phyloP scores from a whole-genome alignment of 1,140 invertebrate genomes.

The Drosophila watanabei region DNA sequence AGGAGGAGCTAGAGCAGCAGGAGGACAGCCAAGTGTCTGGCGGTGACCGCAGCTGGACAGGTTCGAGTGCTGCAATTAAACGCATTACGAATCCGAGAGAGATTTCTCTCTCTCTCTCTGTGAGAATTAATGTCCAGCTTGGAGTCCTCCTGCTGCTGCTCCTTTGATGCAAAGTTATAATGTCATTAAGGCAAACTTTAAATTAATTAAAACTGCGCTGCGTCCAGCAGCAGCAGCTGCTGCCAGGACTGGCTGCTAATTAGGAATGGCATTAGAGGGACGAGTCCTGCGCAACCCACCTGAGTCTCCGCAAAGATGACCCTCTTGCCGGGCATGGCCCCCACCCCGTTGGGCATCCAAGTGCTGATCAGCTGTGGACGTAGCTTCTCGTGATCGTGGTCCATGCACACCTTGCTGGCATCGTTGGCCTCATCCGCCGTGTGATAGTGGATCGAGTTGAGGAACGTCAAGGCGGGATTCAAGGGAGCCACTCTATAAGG shows the following conservation, averaged over 20 bases:
- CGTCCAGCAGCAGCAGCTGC: constrained; percentile 74
- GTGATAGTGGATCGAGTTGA: constrained; percentile 88
- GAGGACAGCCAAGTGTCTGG: constrained; percentile 12
- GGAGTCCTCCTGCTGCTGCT: not conserved
- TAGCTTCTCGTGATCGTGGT: constrained; percentile 93
- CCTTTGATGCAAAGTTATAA: constrained; percentile 78
- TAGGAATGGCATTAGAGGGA: constrained; percentile 70
- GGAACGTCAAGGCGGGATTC: constrained; percentile 87
- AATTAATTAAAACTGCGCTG: constrained; percentile 80
- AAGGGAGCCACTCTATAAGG: constrained; percentile 72
- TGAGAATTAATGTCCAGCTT: constrained; percentile 61
- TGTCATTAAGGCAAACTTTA: constrained; percentile 82
- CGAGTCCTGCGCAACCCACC: constrained; percentile 86
- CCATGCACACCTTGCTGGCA: constrained; percentile 90
- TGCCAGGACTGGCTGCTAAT: constrained; percentile 73
- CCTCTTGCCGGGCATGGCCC: constrained; percentile 92
- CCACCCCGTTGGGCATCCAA: constrained; percentile 94
- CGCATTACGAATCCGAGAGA: constrained; percentile 42
- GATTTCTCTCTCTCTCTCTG: not conserved
- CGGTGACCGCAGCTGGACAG: constrained; percentile 61
- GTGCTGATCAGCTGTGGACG: constrained; percentile 93
- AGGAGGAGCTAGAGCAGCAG: not conserved
- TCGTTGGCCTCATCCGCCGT: constrained; percentile 85
- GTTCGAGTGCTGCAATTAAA: constrained; percentile 74
- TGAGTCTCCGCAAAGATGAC: constrained; percentile 95